Percentiles rank a stretch among this genome's conserved stretches.
Conservation (phyloP, 2,888 invertebrate genomes). For the Troides helena region DNA sequence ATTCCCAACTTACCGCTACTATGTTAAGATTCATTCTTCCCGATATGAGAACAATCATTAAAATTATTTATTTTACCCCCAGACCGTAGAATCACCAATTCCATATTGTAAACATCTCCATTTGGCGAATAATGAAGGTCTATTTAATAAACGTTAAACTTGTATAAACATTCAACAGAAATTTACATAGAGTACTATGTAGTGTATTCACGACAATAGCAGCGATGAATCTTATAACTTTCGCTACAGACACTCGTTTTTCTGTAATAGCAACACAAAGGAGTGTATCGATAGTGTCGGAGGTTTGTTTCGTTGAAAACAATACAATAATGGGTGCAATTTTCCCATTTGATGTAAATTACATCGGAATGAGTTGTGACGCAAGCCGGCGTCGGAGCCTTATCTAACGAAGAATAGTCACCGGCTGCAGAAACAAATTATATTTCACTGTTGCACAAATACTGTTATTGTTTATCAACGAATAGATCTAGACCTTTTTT, state of each 20-base stretch:
- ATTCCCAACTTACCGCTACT: too few relatives aligned
- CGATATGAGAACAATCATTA: too few relatives aligned
- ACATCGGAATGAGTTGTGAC: constrained; percentile 17
- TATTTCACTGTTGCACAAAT: constrained; percentile 17
- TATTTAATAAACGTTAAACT: too few relatives aligned
- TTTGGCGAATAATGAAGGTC: too few relatives aligned
- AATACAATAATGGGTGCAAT: constrained; percentile 23
- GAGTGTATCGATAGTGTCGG: constrained; percentile 5
- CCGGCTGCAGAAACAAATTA: constrained; percentile 5
- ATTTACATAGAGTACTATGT: too few relatives aligned
- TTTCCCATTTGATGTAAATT: constrained; percentile 27
- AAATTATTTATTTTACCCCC: too few relatives aligned
- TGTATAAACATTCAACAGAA: too few relatives aligned
- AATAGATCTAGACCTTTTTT: too few relatives aligned
- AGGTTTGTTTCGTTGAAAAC: constrained; percentile 7
- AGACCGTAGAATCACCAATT: too few relatives aligned
- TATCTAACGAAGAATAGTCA: constrained; percentile 25
- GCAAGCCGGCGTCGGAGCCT: constrained; percentile 14
- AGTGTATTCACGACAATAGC: too few relatives aligned
- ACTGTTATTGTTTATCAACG: not conserved
- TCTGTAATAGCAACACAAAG: constrained; percentile 5
- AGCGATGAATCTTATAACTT: not conserved
- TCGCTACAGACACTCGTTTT: not conserved
- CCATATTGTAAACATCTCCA: too few relatives aligned
- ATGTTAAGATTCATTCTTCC: too few relatives aligned